Conservation (phyloP, 1,140 invertebrate species). For the Copidosoma floridanum region DNA sequence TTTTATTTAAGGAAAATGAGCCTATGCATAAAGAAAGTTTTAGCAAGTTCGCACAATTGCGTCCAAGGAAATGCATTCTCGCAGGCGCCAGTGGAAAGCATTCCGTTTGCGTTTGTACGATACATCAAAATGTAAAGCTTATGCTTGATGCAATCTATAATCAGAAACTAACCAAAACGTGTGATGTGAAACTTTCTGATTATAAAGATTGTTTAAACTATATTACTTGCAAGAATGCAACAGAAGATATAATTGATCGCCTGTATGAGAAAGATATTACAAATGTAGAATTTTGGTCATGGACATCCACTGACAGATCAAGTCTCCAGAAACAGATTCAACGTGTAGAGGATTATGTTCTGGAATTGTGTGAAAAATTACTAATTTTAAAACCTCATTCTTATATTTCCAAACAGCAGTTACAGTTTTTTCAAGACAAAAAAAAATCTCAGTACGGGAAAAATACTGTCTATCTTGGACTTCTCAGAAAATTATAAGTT, state of each 20-base stretch:
- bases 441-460: background rate
- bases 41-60: constrained; percentile 54
- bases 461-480: background rate
- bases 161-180: background rate
- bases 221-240: background rate
- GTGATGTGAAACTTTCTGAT: background rate
- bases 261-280: too few relatives aligned
- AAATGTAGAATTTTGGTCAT: too few relatives aligned
- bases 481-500: background rate
- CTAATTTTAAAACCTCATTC: background rate
- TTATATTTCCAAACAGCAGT: background rate
- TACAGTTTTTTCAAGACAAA: background rate
- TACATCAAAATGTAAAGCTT: constrained; percentile 18
- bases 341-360: background rate
- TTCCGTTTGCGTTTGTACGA: too few relatives aligned
- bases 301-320: too few relatives aligned
- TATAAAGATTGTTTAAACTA: constrained; percentile 15
- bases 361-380: background rate
- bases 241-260: too few relatives aligned
- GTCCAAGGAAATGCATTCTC: constrained; percentile 17
- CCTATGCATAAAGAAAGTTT: background rate
- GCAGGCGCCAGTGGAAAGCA: constrained; percentile 14
- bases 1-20: background rate
- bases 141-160: constrained; percentile 9
- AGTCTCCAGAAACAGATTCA: too few relatives aligned